These are phyloP conservation scores for Linurgus olivaceus DNA, from an alignment of 2,797 vertebrate genomes.

Conservation along the genomic window DNA sequence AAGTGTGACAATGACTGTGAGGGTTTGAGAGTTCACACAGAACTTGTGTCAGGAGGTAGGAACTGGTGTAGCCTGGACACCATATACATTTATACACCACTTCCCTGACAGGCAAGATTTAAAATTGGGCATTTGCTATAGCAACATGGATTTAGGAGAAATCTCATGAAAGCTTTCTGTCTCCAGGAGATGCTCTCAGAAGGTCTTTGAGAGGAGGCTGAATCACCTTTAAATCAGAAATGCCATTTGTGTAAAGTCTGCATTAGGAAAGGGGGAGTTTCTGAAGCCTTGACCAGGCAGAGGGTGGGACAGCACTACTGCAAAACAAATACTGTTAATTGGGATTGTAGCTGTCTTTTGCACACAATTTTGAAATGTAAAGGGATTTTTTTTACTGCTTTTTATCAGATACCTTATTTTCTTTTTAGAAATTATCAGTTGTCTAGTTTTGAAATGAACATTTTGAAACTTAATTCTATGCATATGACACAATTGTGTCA, in stretches of 20 bases:
- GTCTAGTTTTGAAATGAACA: fast-evolving
- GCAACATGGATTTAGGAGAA: neutral
- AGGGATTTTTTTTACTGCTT: neutral
- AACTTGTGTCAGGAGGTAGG: neutral
- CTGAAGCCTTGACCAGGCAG: neutral
- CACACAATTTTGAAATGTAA: neutral
- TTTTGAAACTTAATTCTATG: neutral
- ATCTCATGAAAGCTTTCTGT: neutral
- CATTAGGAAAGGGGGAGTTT: neutral
- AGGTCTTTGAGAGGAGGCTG: neutral
- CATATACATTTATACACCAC: no score
- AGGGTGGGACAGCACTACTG: neutral
- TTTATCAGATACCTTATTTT: neutral
- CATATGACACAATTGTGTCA: neutral
- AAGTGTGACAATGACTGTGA: neutral
- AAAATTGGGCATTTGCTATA: neutral
- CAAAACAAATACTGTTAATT: neutral
- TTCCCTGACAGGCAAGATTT: neutral
- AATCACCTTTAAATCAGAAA: neutral
- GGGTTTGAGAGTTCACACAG: neutral
- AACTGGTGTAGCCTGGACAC: neutral
- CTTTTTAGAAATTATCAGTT: neutral
- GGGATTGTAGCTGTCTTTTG: neutral
- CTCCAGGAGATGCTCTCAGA: neutral
- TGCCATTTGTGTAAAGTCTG: neutral